Evolutionary conservation across 1,140 invertebrate species (phyloP), one percentile per base, ranked within the genome.

Genomic region (Macrosteles quadrilineatus): DNA sequence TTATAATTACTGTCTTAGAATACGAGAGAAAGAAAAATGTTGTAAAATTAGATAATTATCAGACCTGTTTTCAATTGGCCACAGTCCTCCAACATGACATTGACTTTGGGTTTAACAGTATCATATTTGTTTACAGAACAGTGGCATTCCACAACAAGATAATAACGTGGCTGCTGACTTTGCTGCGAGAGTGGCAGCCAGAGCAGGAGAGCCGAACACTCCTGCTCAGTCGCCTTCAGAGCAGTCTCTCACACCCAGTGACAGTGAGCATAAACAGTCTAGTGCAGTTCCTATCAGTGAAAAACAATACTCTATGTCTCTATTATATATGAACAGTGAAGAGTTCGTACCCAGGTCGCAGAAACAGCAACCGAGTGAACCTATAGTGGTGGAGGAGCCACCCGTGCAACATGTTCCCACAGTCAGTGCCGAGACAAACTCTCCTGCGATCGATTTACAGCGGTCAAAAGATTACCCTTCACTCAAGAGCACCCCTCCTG

Each of bases 261-360:
- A 59, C 12, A 59, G 25, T 59, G 55, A 59, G 2, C 55, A 59
- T 59, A 59, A 59, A 59, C 55, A 59, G 55, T 23, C 25, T 14
- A 11, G 14, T 59, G 55, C 23, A 25, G 55, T 50, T 50, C 55
- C 21, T 59, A 59, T 12, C 4, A 59, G 55, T 59, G 55, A 59
- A 59, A 50, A 29, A 59, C 4, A 9, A 2, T 59, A 2, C 23
- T 11, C 55, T 9, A 23, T n/a, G 23, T 25, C 55, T 29, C 21
- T 29, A 9, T 25, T 59, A 27, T 25, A 4, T 27, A 29, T 23
- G 23, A 6, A 4, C 3, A 50, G 47, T 50, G 21, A 50, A 50
- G 47, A 50, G 21, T 50, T 50, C 47, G n/a, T 50, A n/a, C 47
- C 47, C 3, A 50, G 17, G n/a, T 6, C 47, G 4, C 47, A 50